Percentiles rank a stretch among this genome's conserved stretches.
These are phyloP conservation scores for Tachysurus fulvidraco DNA, from an alignment of 2,113 vertebrate genomes.

Conservation along the genomic window DNA sequence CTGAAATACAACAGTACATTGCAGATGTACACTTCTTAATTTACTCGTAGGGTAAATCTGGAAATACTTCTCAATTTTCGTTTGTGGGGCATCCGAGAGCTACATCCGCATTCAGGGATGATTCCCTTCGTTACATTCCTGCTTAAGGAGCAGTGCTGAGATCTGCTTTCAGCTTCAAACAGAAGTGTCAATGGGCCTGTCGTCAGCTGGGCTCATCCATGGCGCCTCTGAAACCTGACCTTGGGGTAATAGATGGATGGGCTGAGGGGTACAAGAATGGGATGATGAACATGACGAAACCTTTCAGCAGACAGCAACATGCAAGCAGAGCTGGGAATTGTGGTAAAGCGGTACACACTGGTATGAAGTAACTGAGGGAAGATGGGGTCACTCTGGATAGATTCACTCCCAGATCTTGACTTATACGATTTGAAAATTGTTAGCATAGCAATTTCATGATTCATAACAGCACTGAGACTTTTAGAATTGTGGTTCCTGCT, in stretches of 20 bases:
- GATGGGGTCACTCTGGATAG: background rate
- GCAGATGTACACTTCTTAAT: slow-evolving; percentile 27
- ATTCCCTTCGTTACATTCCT: slow-evolving; percentile 66
- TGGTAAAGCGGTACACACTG: background rate
- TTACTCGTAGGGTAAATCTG: background rate
- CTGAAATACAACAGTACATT: slow-evolving; percentile 38
- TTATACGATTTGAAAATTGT: background rate
- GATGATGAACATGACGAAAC: slow-evolving; percentile 36
- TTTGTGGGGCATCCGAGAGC: slow-evolving; percentile 53
- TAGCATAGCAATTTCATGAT: background rate
- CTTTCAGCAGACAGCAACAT: slow-evolving; percentile 1
- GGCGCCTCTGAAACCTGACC: slow-evolving; percentile 73
- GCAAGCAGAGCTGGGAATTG: slow-evolving; percentile 5
- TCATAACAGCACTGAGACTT: background rate
- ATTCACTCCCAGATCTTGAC: background rate
- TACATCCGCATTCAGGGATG: slow-evolving; percentile 57
- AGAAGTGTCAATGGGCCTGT: slow-evolving; percentile 68
- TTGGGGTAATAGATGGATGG: slow-evolving; percentile 61
- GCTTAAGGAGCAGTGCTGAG: slow-evolving; percentile 63
- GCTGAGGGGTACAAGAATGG: slow-evolving; percentile 52
- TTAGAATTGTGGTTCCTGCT: slow-evolving; percentile 26
- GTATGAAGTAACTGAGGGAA: background rate
- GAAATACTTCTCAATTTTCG: slow-evolving; percentile 49
- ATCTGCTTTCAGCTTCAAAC: slow-evolving; percentile 70
- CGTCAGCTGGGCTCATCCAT: slow-evolving; percentile 70